Evolutionary conservation across 1,140 invertebrate species (phyloP), one percentile per base, ranked within the genome.

Genomic region (Halesus radiatus): DNA sequence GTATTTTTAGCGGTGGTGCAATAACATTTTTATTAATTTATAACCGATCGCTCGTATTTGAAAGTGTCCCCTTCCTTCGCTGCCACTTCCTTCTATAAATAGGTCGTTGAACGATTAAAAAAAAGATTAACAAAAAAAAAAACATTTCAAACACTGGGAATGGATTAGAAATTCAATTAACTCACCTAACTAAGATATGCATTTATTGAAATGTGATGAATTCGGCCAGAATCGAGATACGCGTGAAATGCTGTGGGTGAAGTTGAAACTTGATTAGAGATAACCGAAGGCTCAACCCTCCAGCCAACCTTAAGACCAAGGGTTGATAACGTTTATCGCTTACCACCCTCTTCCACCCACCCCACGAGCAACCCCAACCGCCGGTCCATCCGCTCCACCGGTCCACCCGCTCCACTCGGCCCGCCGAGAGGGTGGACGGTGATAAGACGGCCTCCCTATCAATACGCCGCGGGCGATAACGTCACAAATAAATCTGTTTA

Each of bases 311-410:
- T 70, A 70, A 70, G 66, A 70, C 66, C 66, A 70, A 64, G 70
- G 45, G 45, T 78, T 79, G 81, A 82, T 79, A 82, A 62, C 81
- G 81, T 79, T 82, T 79, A 82, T 82, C 81, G 76, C 60, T 80
- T 56, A 54, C 72, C 79, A 76, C 66, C 22, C 70, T 70, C 23
- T 18, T 29, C 45, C 26, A 16, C 52, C 52, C 22, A 16, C 72
- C 23, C 50, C 52, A 45, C 10, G 37, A 8, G 37, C 50, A 29
- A 53, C 45, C 22, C 50, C 22, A 45, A 8, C 10, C 37, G 37
- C 15, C 54, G 7, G 53, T n/a, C 32, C 37, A 23, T 10, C 23
- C 22, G 23, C 72, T 10, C 18, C 22, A 37, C 32, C 32, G 3
- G 32, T 15, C 6, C 37, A 16, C n/a, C 13, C 53, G 15, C 52